Evolutionary conservation across 2,797 vertebrate species (phyloP), one percentile per base, ranked within the genome.

Genomic region (Melanotaenia parkinsoni): DNA sequence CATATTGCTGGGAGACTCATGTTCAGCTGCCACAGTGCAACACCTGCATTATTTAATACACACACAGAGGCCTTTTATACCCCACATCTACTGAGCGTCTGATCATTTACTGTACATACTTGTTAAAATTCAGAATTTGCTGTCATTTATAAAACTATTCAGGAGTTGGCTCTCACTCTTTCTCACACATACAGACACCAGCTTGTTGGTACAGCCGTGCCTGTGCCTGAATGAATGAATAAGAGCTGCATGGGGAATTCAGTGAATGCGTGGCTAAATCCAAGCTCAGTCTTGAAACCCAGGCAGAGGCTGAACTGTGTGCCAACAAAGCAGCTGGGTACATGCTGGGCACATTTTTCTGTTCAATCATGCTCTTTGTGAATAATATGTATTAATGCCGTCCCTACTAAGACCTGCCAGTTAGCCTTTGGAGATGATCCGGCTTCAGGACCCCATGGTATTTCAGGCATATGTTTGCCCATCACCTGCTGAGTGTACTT

Each of bases 291-390:
- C 90, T 89, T 76, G 67, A 89, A 89, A 84, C 89, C 84, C 79
- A 62, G 87, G 89, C 89, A 82, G 71, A 81, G 75, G 83, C 84
- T 77, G 86, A 85, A 74, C 77, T 45, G 70, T 62, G 77, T 90
- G 89, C 92, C 91, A 91, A 88, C 85, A 82, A 84, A 90, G 91
- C 91, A 92, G 87, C 91, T 89, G 90, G 88, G 88, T 88, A 87
- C 88, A 85, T 85, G 88, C 80, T 81, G 83, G 88, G 86, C 86
- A 87, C 89, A 92, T 93, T 92, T 93, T 90, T 91, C 90, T 94
- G 91, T 93, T 94, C 94, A 93, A 89, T 93, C 91, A 93, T 93
- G 91, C 94, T 94, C 94, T 94, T 94, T 94, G 93, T 94, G 92
- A 94, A 95, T 94, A 95, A 93, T 93, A 91, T 91, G 89, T 92